Evolutionary conservation across 92 coral and sea anemone species (phyloP).

Genomic region (Siderastrea siderea): DNA sequence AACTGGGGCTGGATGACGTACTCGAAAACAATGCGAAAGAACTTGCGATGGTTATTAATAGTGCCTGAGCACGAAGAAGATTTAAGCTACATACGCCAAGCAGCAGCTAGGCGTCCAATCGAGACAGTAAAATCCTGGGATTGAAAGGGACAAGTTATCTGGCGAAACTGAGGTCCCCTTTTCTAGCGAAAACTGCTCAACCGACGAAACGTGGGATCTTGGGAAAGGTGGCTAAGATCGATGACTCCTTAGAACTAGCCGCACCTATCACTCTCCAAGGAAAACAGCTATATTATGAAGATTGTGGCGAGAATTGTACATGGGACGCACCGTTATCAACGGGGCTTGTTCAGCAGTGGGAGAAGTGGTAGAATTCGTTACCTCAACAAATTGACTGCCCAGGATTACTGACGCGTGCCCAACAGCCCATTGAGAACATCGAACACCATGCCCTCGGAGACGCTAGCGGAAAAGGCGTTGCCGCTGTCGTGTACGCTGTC

Average conservation of each 20-base stretch:
- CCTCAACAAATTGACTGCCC: slow-evolving; percentile 31
- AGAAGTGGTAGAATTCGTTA: slow-evolving; percentile 55
- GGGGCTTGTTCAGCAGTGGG: slow-evolving; percentile 41
- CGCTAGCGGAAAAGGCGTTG: slow-evolving; percentile 65
- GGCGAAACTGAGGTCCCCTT: slow-evolving; percentile 43
- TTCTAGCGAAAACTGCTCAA: slow-evolving; percentile 32
- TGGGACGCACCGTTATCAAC: slow-evolving; percentile 61
- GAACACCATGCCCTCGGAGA: slow-evolving; percentile 71
- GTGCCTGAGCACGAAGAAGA: slow-evolving; percentile 33
- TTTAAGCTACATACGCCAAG: slow-evolving; percentile 50
- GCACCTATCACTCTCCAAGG: slow-evolving; percentile 61
- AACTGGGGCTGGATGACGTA: slow-evolving; percentile 21
- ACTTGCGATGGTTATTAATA: background rate
- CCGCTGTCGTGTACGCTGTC: slow-evolving; percentile 69
- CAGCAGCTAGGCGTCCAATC: slow-evolving; percentile 30
- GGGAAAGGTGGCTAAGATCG: slow-evolving; percentile 48
- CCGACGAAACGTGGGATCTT: slow-evolving; percentile 63
- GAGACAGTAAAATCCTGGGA: slow-evolving; percentile 62
- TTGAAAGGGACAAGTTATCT: slow-evolving; percentile 46
- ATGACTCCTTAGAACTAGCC: slow-evolving; percentile 67
- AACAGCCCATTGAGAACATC: slow-evolving; percentile 39
- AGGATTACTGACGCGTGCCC: slow-evolving; percentile 34
- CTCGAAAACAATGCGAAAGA: background rate
- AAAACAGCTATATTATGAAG: slow-evolving; percentile 56
- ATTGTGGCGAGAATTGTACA: slow-evolving; percentile 53